phyloP scores from a whole-genome alignment of 2,888 invertebrate species.

The Onthophagus sagittarius region DNA sequence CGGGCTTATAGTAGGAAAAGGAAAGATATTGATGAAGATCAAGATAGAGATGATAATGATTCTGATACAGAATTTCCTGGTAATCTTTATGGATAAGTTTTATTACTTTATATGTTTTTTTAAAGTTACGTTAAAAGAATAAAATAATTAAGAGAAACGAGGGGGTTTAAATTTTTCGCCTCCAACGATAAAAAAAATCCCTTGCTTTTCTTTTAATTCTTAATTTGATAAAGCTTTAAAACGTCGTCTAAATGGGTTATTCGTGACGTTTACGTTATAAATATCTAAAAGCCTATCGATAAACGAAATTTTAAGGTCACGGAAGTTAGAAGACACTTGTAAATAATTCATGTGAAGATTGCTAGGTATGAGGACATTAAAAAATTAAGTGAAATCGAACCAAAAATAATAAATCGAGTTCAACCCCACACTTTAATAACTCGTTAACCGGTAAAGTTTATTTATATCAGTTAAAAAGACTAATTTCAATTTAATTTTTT shows the following conservation, averaged over 20 bases:
- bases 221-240: too few relatives aligned
- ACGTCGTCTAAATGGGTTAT: neutral
- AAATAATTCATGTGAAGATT: neutral
- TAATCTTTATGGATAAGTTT: conserved; percentile 43
- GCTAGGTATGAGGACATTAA: neutral
- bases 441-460: neutral
- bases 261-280: neutral
- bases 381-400: neutral
- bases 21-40: conserved; percentile 61
- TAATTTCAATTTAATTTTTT: neutral
- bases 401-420: neutral
- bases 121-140: too few relatives aligned
- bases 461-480: neutral
- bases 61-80: conserved; percentile 52
- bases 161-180: too few relatives aligned
- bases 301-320: neutral
- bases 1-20: conserved; percentile 64
- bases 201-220: too few relatives aligned
- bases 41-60: conserved; percentile 60
- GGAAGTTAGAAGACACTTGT: neutral
- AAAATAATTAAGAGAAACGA: too few relatives aligned
- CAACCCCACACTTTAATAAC: neutral
- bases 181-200: too few relatives aligned
- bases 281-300: neutral
- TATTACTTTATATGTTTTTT: neutral